Conservation (phyloP, 2,888 invertebrate genomes). For the Dryadula phaetusa region DNA sequence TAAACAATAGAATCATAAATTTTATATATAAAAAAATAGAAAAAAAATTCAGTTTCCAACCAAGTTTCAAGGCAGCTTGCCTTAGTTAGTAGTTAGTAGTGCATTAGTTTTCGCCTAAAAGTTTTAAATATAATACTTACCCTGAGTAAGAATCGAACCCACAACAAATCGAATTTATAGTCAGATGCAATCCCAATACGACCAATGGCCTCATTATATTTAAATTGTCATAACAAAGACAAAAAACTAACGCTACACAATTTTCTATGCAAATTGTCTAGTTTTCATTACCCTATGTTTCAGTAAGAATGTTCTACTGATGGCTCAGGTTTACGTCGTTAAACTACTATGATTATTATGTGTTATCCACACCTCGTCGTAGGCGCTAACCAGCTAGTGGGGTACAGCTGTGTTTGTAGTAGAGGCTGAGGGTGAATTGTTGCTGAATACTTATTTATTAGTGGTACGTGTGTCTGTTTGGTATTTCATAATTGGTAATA, state of each 20-base stretch:
- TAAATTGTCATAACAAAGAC: too few species aligned
- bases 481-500: slow-evolving; percentile 11
- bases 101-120: too few species aligned
- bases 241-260: neutral
- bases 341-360: slow-evolving; percentile 19
- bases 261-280: neutral
- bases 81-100: too few species aligned
- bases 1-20: too few species aligned
- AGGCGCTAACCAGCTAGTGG: slow-evolving; percentile 68
- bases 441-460: slow-evolving; percentile 5
- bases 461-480: slow-evolving; percentile 1
- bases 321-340: slow-evolving; percentile 8
- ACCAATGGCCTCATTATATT: too few species aligned
- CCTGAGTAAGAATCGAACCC: too few species aligned
- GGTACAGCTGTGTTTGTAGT: slow-evolving; percentile 61
- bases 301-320: slow-evolving; percentile 12
- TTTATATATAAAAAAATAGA: too few species aligned
- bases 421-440: slow-evolving; percentile 27
- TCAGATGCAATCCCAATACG: too few species aligned
- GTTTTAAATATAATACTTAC: too few species aligned
- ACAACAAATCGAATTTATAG: too few species aligned
- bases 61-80: too few species aligned
- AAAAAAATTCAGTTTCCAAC: too few species aligned
- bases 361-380: slow-evolving; percentile 60
- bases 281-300: slow-evolving; percentile 10